Conservation (phyloP, 2,797 vertebrate species). For the Myotis planiceps region DNA sequence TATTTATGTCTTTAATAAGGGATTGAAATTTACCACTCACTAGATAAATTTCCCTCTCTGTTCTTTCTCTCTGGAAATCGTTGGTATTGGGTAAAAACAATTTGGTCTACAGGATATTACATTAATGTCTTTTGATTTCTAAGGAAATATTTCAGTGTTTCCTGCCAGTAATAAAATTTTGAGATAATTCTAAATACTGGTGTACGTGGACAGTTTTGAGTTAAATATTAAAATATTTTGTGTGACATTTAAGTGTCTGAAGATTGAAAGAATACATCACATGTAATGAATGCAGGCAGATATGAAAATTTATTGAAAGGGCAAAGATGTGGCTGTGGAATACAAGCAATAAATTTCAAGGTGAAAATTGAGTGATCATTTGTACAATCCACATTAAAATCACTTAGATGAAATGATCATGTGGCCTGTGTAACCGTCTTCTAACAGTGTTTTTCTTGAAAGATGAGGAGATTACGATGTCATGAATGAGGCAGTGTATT, state of each 20-base stretch:
- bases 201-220: background rate
- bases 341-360: constrained; percentile 19
- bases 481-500: background rate
- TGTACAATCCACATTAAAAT: constrained; percentile 60
- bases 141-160: constrained; percentile 53
- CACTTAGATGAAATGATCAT: constrained; percentile 32
- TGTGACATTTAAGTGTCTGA: background rate
- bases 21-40: constrained; percentile 72
- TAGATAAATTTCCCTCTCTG: constrained; percentile 47
- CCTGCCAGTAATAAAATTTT: constrained; percentile 22
- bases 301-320: constrained; percentile 4
- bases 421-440: background rate
- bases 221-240: constrained; percentile 54
- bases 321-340: background rate
- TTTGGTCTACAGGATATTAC: constrained; percentile 2
- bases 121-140: constrained; percentile 56
- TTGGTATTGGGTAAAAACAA: constrained; percentile 55
- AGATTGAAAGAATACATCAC: background rate
- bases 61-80: constrained; percentile 56
- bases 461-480: background rate
- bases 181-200: constrained; percentile 42
- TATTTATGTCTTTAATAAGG: constrained; percentile 81
- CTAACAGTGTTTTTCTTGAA: background rate
- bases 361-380: constrained; percentile 58
- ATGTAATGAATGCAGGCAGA: background rate